A percentile compares a stretch with the other conserved stretches of the same genome.
Evolutionary conservation across 92 coral and sea anemone genomes (phyloP).

Genomic region (Anthopleura xanthogrammica): DNA sequence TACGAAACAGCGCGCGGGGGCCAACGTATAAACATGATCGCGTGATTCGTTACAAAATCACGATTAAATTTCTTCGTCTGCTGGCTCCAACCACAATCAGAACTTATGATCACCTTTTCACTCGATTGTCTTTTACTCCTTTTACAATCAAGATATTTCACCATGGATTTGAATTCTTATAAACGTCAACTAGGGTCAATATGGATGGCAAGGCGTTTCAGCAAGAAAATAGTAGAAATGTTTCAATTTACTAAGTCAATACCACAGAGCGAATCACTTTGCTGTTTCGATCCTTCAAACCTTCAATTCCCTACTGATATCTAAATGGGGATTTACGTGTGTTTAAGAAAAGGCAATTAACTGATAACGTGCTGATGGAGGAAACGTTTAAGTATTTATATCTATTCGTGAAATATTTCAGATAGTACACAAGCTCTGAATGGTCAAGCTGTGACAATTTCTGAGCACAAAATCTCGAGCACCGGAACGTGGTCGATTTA

Average conservation of each 20-base stretch:
- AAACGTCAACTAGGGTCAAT: too few relatives aligned
- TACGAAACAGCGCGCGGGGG: too few relatives aligned
- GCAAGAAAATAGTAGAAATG: not conserved
- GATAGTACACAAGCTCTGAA: not conserved
- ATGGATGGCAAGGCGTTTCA: not conserved
- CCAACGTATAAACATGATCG: too few relatives aligned
- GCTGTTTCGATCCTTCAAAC: not conserved
- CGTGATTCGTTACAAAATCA: too few relatives aligned
- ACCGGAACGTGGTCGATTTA: too few relatives aligned
- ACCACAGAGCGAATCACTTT: not conserved
- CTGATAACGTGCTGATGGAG: not conserved
- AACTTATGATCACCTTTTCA: too few relatives aligned
- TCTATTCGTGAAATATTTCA: not conserved
- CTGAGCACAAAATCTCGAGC: too few relatives aligned
- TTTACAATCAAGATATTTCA: not conserved
- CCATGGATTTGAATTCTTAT: too few relatives aligned
- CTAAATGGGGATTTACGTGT: not conserved
- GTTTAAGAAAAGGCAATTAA: not conserved
- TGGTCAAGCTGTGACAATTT: too few relatives aligned
- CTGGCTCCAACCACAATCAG: too few relatives aligned
- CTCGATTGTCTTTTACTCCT: too few relatives aligned
- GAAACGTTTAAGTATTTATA: not conserved
- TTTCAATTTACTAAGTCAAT: constrained; percentile 1
- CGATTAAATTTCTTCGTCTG: too few relatives aligned
- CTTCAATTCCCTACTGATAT: not conserved